Conservation (phyloP, 2,797 vertebrate species). For the Lithobates pipiens region DNA sequence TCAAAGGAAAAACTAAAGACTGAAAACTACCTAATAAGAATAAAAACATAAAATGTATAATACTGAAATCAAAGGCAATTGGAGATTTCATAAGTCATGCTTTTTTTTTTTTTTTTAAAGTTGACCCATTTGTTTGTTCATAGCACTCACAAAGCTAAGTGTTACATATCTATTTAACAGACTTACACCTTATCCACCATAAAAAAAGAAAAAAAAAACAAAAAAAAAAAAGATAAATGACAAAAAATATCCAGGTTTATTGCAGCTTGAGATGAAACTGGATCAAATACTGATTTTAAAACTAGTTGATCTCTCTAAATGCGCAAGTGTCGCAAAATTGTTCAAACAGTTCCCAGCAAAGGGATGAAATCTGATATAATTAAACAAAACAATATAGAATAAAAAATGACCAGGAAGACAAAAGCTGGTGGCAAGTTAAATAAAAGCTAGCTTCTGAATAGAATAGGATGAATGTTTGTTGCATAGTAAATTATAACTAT, state of each 20-base stretch:
- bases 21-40: slow-evolving; percentile 83
- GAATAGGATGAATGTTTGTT: slow-evolving; percentile 81
- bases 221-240: slow-evolving; percentile 64
- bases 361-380: slow-evolving; percentile 35
- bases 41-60: slow-evolving; percentile 83
- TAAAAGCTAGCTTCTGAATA: slow-evolving; percentile 74
- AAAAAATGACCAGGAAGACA: slow-evolving; percentile 82
- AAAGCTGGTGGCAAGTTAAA: slow-evolving; percentile 76
- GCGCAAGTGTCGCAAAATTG: slow-evolving; percentile 81
- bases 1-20: slow-evolving; percentile 76
- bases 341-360: slow-evolving; percentile 75
- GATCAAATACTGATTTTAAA: slow-evolving; percentile 79
- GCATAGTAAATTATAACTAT: slow-evolving; percentile 90
- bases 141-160: slow-evolving; percentile 75
- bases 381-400: slow-evolving; percentile 79
- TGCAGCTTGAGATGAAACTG: slow-evolving; percentile 80
- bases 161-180: slow-evolving; percentile 73
- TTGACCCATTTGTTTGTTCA: slow-evolving; percentile 78
- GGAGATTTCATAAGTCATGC: slow-evolving; percentile 84
- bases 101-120: slow-evolving; percentile 71
- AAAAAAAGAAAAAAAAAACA: slow-evolving; percentile 61
- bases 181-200: slow-evolving; percentile 65
- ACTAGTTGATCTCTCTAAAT: slow-evolving; percentile 78
- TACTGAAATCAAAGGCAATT: slow-evolving; percentile 85
- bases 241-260: slow-evolving; percentile 79